A percentile compares a stretch with the other conserved stretches of the same genome.
phyloP scores from a whole-genome alignment of 2,888 invertebrate species.

The Tetranychus truncatus region DNA sequence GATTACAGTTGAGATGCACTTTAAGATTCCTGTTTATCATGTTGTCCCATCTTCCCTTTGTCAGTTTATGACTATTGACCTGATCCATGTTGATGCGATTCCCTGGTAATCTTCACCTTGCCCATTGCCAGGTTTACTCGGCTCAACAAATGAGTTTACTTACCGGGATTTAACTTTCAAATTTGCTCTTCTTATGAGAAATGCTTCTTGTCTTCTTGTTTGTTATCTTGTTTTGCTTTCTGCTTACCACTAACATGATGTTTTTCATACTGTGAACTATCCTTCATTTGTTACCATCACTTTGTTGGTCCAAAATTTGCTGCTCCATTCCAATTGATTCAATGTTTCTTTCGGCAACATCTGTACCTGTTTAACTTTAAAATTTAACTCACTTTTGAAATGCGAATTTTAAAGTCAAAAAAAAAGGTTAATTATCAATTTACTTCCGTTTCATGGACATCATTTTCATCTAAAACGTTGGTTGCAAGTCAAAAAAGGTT shows the following conservation, averaged over 20 bases:
- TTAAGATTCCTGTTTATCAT: neutral
- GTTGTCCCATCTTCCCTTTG: neutral
- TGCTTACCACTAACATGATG: neutral
- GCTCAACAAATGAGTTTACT: neutral
- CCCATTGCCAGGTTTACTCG: neutral
- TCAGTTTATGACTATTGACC: neutral
- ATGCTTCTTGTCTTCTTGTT: neutral
- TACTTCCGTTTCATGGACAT: neutral
- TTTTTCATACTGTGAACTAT: too few species aligned
- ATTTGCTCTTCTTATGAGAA: neutral
- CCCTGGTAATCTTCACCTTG: slow-evolving; percentile 1
- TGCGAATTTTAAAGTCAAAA: neutral
- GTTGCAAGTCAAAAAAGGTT: neutral
- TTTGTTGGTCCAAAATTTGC: too few species aligned
- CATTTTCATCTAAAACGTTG: neutral
- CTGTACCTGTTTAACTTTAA: neutral
- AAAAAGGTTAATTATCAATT: neutral
- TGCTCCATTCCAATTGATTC: too few species aligned
- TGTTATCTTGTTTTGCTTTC: neutral
- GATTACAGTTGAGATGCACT: neutral
- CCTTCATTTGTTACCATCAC: too few species aligned
- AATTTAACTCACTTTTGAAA: neutral
- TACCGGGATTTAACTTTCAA: neutral
- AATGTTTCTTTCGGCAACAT: too few species aligned
- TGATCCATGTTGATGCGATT: neutral